Evolutionary conservation across 2,797 vertebrate genomes (phyloP), one percentile per base, ranked within the genome.

Genomic region (Sebastes goodei): DNA sequence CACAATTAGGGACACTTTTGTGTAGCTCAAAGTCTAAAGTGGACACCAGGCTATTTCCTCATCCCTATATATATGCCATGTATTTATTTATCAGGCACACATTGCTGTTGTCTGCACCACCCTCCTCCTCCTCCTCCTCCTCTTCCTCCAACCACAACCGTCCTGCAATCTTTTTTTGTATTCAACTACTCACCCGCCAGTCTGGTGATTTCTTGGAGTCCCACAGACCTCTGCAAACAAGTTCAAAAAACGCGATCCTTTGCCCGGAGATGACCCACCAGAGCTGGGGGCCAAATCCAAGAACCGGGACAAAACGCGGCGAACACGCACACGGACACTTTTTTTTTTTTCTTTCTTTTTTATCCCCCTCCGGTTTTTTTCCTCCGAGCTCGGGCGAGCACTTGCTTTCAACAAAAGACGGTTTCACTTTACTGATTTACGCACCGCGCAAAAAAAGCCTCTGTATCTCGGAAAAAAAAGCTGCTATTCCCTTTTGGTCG

Each of bases 391-490:
- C 86, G 72, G 88, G 73, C 89, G 90, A 91, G 93, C 96, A 96
- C 96, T 95, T 93, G 96, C 92, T 91, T 95, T 95, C 96, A 97
- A 97, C 97, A 98, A 98, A 97, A 97, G 97, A 96, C 94, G 94
- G 95, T 94, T 96, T 94, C 94, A 94, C 94, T 94, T 94, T 93
- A 93, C 91, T 90, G 91, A 87, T 84, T 89, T 74, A 83, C 91
- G 91, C 89, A 14, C 91, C 84, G 82, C 88, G 80, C 85, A 11
- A 14, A 23, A 81, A 75, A 83, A 88, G 84, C 12, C 88, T 78
- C 83, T 65, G 63, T 59, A 67, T 12, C 81, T 73, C 82, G 77
- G 82, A 86, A 85, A 49, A 86, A 80, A 80, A 86, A 42, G 85
- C 83, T 87, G 86, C 77, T 78, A 82, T 90, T 86, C 81, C 89